Percentiles rank a stretch among this genome's conserved stretches.
Evolutionary conservation across 2,888 invertebrate genomes (phyloP).

Genomic region (Macrosiphum euphorbiae): DNA sequence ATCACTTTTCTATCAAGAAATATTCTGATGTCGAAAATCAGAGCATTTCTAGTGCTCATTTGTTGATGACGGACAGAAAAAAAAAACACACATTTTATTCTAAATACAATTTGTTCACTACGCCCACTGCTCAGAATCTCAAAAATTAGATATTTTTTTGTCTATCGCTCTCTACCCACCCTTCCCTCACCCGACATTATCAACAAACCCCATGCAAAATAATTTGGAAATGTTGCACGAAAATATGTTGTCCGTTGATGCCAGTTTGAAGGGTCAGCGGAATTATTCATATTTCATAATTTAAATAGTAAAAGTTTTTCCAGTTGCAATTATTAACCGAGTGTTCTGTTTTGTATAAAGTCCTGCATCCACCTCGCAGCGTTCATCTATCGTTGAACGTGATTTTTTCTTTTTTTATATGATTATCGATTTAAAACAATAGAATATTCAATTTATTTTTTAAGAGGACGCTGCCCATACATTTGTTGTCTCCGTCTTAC

Average conservation of each 20-base stretch:
- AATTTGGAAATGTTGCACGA: background rate
- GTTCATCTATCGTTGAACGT: background rate
- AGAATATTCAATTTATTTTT: too few species aligned
- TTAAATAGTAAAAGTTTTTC: background rate
- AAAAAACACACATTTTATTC: too few species aligned
- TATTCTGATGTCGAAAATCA: too few species aligned
- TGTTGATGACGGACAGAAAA: too few species aligned
- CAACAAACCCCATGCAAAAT: background rate
- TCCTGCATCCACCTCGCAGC: background rate
- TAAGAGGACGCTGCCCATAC: too few species aligned
- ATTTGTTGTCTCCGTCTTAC: too few species aligned
- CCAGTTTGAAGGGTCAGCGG: background rate
- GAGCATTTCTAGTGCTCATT: too few species aligned
- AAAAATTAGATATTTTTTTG: background rate
- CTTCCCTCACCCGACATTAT: too few species aligned
- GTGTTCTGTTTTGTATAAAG: background rate
- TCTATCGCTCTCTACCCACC: background rate
- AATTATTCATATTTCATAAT: background rate
- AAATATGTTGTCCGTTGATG: background rate
- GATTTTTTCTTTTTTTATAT: background rate
- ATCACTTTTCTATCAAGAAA: too few species aligned
- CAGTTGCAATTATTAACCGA: background rate
- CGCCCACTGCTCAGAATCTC: too few species aligned
- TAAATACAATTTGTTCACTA: too few species aligned
- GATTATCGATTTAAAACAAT: background rate